These are phyloP conservation scores for Aphelinus certus DNA, from an alignment of 1,140 invertebrate genomes.

Conservation along the genomic window DNA sequence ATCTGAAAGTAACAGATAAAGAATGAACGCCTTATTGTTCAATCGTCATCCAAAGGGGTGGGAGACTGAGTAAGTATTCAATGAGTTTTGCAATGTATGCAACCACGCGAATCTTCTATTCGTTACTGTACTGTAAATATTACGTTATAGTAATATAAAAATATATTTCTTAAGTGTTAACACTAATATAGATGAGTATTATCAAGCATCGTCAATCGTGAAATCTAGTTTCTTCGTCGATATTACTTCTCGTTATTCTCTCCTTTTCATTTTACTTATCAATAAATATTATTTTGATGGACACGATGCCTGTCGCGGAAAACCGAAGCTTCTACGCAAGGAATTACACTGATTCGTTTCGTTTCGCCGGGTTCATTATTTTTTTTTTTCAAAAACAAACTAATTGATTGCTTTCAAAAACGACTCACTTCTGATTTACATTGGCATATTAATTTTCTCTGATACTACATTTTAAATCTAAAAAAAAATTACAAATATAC, in stretches of 20 bases:
- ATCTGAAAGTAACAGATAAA: neutral
- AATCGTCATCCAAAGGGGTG: conserved; percentile 12
- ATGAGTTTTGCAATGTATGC: conserved; percentile 45
- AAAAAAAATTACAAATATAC: neutral
- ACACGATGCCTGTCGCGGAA: conserved; percentile 66
- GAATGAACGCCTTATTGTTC: neutral
- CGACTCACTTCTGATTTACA: neutral
- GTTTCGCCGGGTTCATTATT: conserved; percentile 32
- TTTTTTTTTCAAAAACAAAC: conserved; percentile 36
- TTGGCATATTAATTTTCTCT: conserved; percentile 3
- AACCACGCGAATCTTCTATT: conserved; percentile 51
- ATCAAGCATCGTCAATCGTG: conserved; percentile 55
- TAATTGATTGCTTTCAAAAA: conserved; percentile 13
- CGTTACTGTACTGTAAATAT: conserved; percentile 51
- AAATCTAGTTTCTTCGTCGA: conserved; percentile 36
- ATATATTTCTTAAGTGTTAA: conserved; percentile 67
- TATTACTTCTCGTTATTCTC: conserved; percentile 21
- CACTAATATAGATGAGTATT: conserved; percentile 68
- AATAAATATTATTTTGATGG: conserved; percentile 36
- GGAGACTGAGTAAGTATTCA: conserved; percentile 29
- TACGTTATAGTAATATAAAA: conserved; percentile 67
- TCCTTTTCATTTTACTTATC: conserved; percentile 2
- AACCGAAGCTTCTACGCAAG: conserved; percentile 63
- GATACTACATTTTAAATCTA: neutral
- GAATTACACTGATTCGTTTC: conserved; percentile 54